These are phyloP conservation scores for Dyspetes luteomarginatus DNA, from an alignment of 2,888 invertebrate genomes.

Conservation along the genomic window DNA sequence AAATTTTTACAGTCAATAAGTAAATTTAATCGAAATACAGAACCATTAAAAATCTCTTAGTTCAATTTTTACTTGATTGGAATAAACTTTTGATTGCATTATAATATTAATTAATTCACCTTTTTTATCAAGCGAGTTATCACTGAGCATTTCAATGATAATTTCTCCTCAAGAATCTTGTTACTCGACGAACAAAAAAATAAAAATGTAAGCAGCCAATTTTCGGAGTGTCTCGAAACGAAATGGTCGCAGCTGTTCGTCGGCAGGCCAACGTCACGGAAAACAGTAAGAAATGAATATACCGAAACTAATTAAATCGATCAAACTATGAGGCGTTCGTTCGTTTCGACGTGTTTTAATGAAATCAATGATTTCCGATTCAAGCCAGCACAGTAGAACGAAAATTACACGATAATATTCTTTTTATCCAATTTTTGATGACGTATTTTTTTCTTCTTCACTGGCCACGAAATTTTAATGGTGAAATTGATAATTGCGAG, in stretches of 20 bases:
- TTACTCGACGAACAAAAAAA: not conserved
- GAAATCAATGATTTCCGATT: slow-evolving; percentile 23
- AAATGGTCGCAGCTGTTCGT: not conserved
- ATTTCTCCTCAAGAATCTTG: not conserved
- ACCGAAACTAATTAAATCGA: slow-evolving; percentile 25
- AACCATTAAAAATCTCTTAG: no score
- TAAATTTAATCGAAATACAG: no score
- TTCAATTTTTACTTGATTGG: no score
- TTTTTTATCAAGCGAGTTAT: slow-evolving; percentile 3
- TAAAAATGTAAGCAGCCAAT: not conserved
- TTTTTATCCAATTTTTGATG: not conserved
- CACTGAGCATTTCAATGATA: not conserved
- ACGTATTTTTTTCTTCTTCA: not conserved
- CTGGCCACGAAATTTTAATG: not conserved
- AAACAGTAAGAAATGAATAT: not conserved
- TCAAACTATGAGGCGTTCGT: slow-evolving; percentile 45
- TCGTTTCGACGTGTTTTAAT: slow-evolving; percentile 27
- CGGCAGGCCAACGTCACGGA: not conserved
- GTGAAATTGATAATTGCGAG: not conserved
- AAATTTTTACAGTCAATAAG: no score
- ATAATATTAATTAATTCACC: slow-evolving; percentile 20
- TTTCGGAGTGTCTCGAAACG: not conserved
- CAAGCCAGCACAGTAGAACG: slow-evolving; percentile 1
- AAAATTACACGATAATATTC: not conserved
- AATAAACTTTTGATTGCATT: no score